These are phyloP conservation scores for Catharus minimus DNA, from an alignment of 2,113 vertebrate species.

Conservation along the genomic window DNA sequence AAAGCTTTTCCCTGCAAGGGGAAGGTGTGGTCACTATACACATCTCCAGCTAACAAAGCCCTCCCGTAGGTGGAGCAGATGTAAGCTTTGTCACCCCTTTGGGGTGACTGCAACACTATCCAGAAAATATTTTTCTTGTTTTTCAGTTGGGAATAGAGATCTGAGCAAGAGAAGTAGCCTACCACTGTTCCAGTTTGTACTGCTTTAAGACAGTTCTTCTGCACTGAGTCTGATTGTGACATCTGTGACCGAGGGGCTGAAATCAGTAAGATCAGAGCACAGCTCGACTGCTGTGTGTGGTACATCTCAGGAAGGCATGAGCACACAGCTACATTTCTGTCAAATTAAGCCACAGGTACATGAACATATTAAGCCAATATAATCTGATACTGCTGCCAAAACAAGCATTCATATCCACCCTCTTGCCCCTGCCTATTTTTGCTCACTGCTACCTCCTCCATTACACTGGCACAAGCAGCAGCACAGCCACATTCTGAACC, in stretches of 20 bases:
- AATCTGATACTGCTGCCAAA: not conserved
- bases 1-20: not conserved
- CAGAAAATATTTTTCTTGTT: not conserved
- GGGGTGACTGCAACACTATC: not conserved
- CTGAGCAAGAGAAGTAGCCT: not conserved
- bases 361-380: not conserved
- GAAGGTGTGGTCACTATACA: not conserved
- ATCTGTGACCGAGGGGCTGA: not conserved
- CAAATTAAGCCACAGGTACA: slow-evolving; percentile 21
- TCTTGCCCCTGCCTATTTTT: not conserved
- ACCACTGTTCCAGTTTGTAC: not conserved
- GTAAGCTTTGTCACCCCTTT: not conserved
- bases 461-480: not conserved
- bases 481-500: not conserved
- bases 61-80: not conserved
- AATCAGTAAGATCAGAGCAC: not conserved
- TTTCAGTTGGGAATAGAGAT: not conserved
- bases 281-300: not conserved
- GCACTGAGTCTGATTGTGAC: not conserved
- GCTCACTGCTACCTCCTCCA: not conserved
- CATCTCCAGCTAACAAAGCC: slow-evolving; percentile 25
- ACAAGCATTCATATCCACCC: not conserved
- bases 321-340: not conserved
- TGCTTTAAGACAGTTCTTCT: not conserved
- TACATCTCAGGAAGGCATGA: not conserved